Conservation (phyloP, 1,140 invertebrate genomes). For the Aplysia californica region DNA sequence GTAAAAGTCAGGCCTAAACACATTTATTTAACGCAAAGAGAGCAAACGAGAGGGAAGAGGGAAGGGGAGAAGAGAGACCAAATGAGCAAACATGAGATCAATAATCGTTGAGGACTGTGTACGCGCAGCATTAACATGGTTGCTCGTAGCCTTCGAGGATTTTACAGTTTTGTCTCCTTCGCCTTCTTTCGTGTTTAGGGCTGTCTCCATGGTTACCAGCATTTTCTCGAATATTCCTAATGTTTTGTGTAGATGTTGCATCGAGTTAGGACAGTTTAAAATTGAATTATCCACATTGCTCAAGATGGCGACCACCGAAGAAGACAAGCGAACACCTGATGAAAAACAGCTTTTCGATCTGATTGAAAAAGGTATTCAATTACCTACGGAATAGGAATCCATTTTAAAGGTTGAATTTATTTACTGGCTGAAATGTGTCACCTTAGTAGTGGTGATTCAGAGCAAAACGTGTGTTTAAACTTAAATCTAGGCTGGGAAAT, state of each 20-base stretch:
- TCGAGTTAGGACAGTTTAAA: background rate
- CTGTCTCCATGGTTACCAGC: background rate
- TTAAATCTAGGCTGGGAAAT: too few species aligned
- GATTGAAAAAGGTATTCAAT: conserved; percentile 26
- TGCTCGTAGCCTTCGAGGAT: background rate
- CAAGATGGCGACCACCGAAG: conserved; percentile 13
- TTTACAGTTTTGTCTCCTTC: background rate
- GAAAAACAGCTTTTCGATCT: conserved; percentile 26
- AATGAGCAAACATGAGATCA: too few species aligned
- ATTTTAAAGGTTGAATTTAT: background rate
- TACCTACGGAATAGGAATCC: background rate
- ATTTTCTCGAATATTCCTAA: background rate
- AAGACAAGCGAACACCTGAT: conserved; percentile 19
- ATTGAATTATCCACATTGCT: too few species aligned
- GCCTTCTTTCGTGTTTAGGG: too few species aligned
- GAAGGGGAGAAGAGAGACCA: too few species aligned
- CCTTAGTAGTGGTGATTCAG: background rate
- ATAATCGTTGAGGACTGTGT: too few species aligned
- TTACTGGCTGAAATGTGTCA: too few species aligned
- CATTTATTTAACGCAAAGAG: too few species aligned
- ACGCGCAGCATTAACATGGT: background rate
- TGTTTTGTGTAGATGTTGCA: conserved; percentile 5
- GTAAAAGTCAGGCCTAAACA: too few species aligned
- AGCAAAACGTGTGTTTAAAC: background rate
- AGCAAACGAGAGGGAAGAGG: too few species aligned